A percentile compares a stretch with the other conserved stretches of the same genome.
These are phyloP conservation scores for Dallia pectoralis DNA, from an alignment of 2,797 vertebrate genomes.

Conservation along the genomic window DNA sequence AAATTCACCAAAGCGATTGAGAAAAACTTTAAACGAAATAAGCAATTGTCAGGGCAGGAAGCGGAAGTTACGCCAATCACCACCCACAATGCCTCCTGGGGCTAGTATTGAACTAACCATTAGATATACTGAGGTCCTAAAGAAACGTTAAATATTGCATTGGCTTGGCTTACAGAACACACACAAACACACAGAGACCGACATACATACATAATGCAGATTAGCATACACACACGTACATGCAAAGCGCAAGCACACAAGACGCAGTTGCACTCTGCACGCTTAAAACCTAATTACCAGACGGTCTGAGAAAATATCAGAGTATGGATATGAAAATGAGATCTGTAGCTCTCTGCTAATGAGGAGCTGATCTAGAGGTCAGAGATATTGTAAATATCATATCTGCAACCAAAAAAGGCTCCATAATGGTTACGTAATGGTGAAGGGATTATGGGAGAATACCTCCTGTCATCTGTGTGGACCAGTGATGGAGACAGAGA, in stretches of 20 bases:
- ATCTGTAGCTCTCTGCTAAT: constrained; percentile 58
- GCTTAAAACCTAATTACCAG: constrained; percentile 59
- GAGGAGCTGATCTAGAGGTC: constrained; percentile 61
- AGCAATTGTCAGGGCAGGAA: no score
- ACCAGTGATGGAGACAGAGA: constrained; percentile 59
- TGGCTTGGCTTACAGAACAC: neutral
- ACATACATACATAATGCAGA: neutral
- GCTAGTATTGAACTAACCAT: no score
- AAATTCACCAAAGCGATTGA: no score
- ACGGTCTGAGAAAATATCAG: constrained; percentile 43
- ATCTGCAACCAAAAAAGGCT: constrained; percentile 51
- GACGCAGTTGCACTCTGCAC: constrained; percentile 33
- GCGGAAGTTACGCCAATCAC: neutral
- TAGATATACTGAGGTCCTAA: no score
- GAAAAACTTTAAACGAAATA: no score
- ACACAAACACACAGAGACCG: constrained; percentile 1
- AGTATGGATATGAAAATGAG: constrained; percentile 41
- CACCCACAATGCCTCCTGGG: neutral
- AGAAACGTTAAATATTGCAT: no score
- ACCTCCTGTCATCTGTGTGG: constrained; percentile 69
- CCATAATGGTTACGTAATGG: constrained; percentile 64
- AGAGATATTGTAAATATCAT: constrained; percentile 63
- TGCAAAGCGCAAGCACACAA: constrained; percentile 11
- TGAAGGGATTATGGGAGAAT: constrained; percentile 67
- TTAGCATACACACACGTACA: constrained; percentile 8